Percentiles rank a stretch among this genome's conserved stretches.
Conservation (phyloP, 2,888 invertebrate species). For the Embidobia sp. region DNA sequence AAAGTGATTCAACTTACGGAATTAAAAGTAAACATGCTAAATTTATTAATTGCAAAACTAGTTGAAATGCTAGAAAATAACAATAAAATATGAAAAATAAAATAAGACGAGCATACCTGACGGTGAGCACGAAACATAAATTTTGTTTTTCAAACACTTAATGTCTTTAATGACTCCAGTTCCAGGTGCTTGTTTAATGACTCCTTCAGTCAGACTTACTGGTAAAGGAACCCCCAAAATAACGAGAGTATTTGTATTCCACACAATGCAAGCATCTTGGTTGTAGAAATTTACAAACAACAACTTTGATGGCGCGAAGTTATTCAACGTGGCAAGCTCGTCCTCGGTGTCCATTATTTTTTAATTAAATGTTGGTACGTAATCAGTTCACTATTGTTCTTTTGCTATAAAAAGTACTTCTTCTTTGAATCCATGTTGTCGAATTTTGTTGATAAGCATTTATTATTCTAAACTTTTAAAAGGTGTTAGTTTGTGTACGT, state of each 20-base stretch:
- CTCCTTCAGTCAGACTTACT: slow-evolving; percentile 9
- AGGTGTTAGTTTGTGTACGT: no score
- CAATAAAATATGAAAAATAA: no score
- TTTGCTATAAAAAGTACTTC: no score
- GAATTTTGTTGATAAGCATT: no score
- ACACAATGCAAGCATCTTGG: slow-evolving; percentile 72
- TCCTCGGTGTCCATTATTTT: background rate
- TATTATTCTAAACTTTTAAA: no score
- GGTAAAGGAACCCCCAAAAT: slow-evolving; percentile 68
- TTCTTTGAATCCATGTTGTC: background rate
- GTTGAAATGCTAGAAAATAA: no score
- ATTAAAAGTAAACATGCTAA: no score
- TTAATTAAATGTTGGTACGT: no score
- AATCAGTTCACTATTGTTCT: no score
- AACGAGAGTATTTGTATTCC: slow-evolving; percentile 69
- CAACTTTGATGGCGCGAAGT: slow-evolving; percentile 70
- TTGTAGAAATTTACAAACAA: slow-evolving; percentile 73
- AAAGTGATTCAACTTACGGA: no score
- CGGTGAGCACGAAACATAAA: slow-evolving; percentile 74
- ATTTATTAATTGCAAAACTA: no score
- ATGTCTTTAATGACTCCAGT: slow-evolving; percentile 71
- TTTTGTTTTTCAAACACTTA: slow-evolving; percentile 68
- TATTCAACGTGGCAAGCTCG: background rate
- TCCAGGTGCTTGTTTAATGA: slow-evolving; percentile 68
- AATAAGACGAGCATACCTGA: no score